Evolutionary conservation across 1,140 invertebrate species (phyloP).

Genomic region (Bilobella aurantiaca): DNA sequence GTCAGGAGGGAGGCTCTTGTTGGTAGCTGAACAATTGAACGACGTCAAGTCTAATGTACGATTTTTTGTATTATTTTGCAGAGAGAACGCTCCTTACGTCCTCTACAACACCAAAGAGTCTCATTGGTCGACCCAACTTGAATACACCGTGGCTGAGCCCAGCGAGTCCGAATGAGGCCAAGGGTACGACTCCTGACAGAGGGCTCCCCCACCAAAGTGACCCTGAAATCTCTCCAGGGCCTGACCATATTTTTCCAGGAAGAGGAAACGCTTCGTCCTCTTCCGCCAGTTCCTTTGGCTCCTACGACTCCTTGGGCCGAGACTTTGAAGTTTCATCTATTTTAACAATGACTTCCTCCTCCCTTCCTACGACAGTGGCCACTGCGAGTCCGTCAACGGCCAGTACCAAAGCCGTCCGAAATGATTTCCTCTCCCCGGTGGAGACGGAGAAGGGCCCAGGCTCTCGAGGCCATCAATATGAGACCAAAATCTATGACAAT

Average conservation of each 20-base stretch:
- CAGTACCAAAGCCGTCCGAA: background rate
- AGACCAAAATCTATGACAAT: background rate
- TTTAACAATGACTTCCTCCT: background rate
- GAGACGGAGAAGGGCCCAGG: background rate
- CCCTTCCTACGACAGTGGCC: background rate
- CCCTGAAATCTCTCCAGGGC: background rate
- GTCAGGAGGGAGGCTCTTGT: background rate
- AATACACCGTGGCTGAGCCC: background rate
- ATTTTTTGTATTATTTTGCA: background rate
- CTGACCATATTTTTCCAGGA: background rate
- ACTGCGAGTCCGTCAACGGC: background rate
- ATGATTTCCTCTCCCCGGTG: constrained; percentile 1
- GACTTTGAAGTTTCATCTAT: background rate
- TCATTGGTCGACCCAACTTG: background rate
- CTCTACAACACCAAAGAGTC: background rate
- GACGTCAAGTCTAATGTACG: too few relatives aligned
- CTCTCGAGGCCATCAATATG: background rate
- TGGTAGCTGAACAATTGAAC: too few relatives aligned
- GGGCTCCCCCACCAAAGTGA: background rate
- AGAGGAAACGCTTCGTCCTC: background rate
- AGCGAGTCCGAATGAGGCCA: background rate
- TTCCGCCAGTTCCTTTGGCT: background rate
- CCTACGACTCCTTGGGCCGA: background rate
- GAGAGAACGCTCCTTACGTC: background rate
- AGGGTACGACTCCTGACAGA: background rate